Evolutionary conservation across 2,797 vertebrate genomes (phyloP).

Genomic region (Acridotheres tristis): DNA sequence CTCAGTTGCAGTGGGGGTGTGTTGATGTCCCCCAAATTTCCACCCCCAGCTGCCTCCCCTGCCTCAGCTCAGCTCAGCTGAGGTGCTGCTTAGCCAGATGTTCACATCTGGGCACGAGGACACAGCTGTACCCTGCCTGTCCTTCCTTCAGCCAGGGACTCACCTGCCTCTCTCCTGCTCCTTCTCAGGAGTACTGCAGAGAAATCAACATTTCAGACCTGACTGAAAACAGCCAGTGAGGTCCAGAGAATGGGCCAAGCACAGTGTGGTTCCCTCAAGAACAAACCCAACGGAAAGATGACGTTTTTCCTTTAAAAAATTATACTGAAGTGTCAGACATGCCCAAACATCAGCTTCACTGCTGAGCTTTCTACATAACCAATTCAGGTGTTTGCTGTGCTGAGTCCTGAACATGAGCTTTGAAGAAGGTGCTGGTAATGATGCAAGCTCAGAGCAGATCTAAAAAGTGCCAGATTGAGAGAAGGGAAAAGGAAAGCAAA

Average conservation of each 20-base stretch:
- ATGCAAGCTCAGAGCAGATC: accelerated
- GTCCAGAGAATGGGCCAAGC: neutral
- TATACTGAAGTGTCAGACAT: accelerated
- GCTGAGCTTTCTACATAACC: neutral
- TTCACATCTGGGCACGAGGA: accelerated
- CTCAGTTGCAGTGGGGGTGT: neutral
- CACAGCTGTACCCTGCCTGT: neutral
- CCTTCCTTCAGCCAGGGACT: neutral
- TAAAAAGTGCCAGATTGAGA: neutral
- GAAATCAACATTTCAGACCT: accelerated
- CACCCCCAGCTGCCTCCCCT: neutral
- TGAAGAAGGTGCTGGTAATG: neutral
- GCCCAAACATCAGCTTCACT: neutral
- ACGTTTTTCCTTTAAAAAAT: neutral
- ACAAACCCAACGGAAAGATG: neutral
- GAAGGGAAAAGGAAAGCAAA: neutral
- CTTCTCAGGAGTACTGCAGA: neutral
- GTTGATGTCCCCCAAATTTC: neutral
- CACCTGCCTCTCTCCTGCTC: neutral
- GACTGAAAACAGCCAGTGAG: neutral
- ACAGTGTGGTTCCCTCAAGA: neutral
- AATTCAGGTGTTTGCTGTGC: neutral
- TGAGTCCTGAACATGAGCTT: accelerated
- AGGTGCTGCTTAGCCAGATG: neutral
- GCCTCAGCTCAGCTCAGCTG: neutral